Base-by-base conservation (phyloP, 2,113 vertebrate species). In the Chroicocephalus ridibundus region DNA sequence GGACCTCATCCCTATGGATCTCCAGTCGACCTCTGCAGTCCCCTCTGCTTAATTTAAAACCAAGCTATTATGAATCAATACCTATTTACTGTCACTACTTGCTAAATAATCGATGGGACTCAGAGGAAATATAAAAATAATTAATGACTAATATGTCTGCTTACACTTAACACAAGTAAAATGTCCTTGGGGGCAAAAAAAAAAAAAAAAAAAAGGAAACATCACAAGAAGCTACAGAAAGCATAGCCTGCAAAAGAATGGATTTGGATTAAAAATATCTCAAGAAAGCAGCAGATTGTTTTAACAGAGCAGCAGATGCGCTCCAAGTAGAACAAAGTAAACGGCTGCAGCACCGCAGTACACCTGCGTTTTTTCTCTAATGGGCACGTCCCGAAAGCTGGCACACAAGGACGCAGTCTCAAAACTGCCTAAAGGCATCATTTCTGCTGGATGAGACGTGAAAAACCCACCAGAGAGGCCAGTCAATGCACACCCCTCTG, bases 1-100 rank as follows among this genome's bases (percentile, higher is more conserved):
- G 51, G 88, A 96, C 94, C 84, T 94, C 94, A 93, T 97, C 86
- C 66, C 46, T 75, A 96, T 86, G 78, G 93, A 93, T 91, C 96
- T 60, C 89, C 82, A 88, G 81, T 68, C 93, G 97, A 81, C 78
- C 27, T 93, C 88, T 72, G 36, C 17, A 60, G 60, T 94, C 79
- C 84, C 66, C 91, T 92, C 85, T 91, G 82, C 65, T 86, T 94
- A 19, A 84, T 61, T 90, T 82, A 74, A 89, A 95, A 29, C 72
- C 79, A 69, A 32, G 38, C 71, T 76, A 77, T 71, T 79, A 84
- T 49, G 82, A 88, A 96, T 97, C 97, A 85, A 95, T 96, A 82
- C 62, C 93, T 91, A 66, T 54, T 83, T 79, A 86, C 47, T 69
- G 85, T 81, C 91, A 85, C 60, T 55, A 36, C 85, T 75, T 51